Conservation (phyloP, 2,888 invertebrate species). For the Pinctada fucata region DNA sequence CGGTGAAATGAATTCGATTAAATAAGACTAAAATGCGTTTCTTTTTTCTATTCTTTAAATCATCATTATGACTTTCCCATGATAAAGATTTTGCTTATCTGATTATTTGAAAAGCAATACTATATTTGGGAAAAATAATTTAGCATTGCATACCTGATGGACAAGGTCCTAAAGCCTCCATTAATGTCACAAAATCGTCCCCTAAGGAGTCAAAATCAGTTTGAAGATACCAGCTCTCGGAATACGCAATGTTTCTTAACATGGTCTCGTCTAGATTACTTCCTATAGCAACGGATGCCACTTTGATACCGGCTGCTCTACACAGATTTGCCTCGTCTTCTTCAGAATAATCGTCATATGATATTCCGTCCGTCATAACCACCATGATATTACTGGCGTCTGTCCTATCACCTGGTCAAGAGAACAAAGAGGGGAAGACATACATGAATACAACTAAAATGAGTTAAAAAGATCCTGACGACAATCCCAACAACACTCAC, state of each 20-base stretch:
- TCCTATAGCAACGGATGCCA: conserved; percentile 15
- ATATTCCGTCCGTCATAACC: conserved; percentile 14
- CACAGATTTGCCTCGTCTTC: neutral
- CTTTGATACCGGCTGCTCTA: conserved; percentile 3
- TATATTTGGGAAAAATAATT: no score
- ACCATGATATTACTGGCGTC: conserved; percentile 13
- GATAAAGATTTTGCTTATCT: no score
- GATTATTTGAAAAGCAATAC: no score
- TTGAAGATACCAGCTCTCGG: neutral
- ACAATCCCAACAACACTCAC: no score
- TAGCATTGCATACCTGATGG: neutral
- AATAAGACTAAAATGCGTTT: no score
- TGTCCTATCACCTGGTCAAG: conserved; percentile 6
- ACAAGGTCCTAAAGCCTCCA: conserved; percentile 1
- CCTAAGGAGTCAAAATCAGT: conserved; percentile 1
- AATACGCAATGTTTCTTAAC: conserved; percentile 3
- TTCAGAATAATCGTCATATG: conserved; percentile 12
- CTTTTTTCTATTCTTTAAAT: no score
- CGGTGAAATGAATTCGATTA: no score
- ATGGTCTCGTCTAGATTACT: conserved; percentile 7
- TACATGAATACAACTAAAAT: no score
- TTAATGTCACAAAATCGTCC: neutral
- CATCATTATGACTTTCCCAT: no score
- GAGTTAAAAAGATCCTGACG: no score
- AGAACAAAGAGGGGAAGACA: neutral